These are phyloP conservation scores for Meganola albula DNA, from an alignment of 2,888 invertebrate species.

Conservation along the genomic window DNA sequence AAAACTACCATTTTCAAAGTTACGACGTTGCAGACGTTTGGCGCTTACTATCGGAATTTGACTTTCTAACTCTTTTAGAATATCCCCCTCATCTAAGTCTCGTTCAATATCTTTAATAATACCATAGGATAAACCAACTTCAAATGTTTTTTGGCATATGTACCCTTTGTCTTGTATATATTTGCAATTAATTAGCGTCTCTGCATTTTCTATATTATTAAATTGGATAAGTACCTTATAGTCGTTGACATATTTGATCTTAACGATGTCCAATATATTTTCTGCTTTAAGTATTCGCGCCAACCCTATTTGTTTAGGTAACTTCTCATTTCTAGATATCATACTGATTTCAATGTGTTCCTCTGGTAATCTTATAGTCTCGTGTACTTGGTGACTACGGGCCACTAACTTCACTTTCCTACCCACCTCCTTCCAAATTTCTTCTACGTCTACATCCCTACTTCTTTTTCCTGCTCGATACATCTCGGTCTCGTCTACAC, in stretches of 20 bases:
- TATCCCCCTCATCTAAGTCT: not conserved
- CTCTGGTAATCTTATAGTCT: no score
- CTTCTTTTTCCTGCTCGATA: no score
- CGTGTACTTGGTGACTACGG: no score
- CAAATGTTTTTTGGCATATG: not conserved
- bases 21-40: not conserved
- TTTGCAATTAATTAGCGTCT: not conserved
- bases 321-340: no score
- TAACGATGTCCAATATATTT: not conserved
- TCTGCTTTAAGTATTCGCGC: conserved; percentile 1
- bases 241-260: not conserved
- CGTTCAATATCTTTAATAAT: not conserved
- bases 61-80: not conserved
- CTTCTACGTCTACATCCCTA: no score
- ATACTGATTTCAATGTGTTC: no score
- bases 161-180: not conserved
- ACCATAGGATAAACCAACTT: not conserved
- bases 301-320: conserved; percentile 2
- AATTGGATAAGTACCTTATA: no score
- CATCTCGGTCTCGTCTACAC: no score
- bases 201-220: not conserved
- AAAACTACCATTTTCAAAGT: not conserved
- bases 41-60: not conserved
- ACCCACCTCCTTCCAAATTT: no score
- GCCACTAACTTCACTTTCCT: no score